Evolutionary conservation across 2,888 invertebrate genomes (phyloP).

Genomic region (Andrena haemorrhoa): DNA sequence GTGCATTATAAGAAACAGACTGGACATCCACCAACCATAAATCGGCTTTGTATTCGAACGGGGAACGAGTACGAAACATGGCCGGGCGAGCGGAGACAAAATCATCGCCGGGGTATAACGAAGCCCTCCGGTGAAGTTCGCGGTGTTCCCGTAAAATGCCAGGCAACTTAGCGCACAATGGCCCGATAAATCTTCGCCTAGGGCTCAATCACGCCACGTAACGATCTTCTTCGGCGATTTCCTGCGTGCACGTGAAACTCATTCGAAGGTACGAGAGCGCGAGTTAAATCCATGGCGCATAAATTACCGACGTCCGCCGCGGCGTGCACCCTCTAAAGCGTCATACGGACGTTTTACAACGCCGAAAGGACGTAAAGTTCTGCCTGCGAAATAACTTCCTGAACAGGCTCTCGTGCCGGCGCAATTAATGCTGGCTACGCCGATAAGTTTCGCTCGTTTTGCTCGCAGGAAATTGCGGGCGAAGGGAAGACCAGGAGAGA

Average conservation of each 20-base stretch:
- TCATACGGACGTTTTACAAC: conserved; percentile 58
- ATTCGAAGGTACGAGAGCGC: conserved; percentile 46
- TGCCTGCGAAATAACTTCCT: conserved; percentile 63
- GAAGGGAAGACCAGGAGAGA: background rate
- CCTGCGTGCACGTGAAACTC: conserved; percentile 60
- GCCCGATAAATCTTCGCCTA: conserved; percentile 37
- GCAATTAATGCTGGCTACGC: conserved; percentile 68
- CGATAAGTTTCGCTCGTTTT: conserved; percentile 62
- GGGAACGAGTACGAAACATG: conserved; percentile 14
- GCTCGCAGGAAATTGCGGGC: conserved; percentile 42
- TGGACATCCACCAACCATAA: background rate
- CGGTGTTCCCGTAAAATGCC: conserved; percentile 39
- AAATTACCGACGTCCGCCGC: conserved; percentile 62
- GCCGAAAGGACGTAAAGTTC: conserved; percentile 58
- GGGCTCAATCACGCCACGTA: conserved; percentile 48
- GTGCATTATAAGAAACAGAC: background rate
- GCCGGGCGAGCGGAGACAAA: background rate
- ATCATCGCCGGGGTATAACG: conserved; percentile 39
- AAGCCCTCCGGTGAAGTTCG: conserved; percentile 32
- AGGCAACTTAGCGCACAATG: conserved; percentile 42
- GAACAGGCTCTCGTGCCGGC: conserved; percentile 47
- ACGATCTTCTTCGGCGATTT: conserved; percentile 53
- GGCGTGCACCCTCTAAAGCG: conserved; percentile 49
- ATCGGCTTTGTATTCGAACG: background rate
- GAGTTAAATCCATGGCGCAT: conserved; percentile 62